Conservation (phyloP, 2,797 vertebrate species). For the Lepilemur ruficaudatus region DNA sequence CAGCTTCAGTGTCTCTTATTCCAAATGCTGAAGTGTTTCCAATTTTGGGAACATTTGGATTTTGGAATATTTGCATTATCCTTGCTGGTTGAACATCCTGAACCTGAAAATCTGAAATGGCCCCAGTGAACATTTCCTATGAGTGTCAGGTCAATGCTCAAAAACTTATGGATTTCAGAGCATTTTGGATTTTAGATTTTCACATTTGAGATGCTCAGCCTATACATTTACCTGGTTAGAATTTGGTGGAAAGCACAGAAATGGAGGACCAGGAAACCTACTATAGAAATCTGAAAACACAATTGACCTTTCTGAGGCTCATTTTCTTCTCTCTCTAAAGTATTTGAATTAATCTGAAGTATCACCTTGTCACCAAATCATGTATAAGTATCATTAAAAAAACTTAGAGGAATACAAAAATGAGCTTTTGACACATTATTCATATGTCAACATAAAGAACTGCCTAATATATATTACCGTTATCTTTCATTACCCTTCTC, state of each 20-base stretch:
- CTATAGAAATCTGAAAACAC: not conserved
- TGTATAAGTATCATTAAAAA: not conserved
- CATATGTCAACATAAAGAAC: not conserved
- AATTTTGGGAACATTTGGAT: not conserved
- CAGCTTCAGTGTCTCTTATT: not conserved
- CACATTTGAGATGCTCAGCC: not conserved
- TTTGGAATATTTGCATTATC: not conserved
- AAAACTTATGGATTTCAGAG: not conserved
- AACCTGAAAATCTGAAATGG: not conserved
- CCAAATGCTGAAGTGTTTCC: not conserved
- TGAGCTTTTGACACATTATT: not conserved
- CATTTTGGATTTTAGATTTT: not conserved
- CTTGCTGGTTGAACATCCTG: not conserved
- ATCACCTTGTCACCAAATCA: not conserved
- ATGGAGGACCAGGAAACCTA: not conserved
- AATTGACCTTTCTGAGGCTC: not conserved
- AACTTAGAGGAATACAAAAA: not conserved
- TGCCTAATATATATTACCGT: not conserved
- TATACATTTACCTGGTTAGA: not conserved
- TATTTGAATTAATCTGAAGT: not conserved
- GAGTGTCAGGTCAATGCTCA: not conserved
- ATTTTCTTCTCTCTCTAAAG: not conserved
- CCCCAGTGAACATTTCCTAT: not conserved
- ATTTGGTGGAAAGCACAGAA: not conserved
- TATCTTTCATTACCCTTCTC: not conserved